Evolutionary conservation across 2,113 vertebrate species (phyloP).

Genomic region (Perognathus longimembris): DNA sequence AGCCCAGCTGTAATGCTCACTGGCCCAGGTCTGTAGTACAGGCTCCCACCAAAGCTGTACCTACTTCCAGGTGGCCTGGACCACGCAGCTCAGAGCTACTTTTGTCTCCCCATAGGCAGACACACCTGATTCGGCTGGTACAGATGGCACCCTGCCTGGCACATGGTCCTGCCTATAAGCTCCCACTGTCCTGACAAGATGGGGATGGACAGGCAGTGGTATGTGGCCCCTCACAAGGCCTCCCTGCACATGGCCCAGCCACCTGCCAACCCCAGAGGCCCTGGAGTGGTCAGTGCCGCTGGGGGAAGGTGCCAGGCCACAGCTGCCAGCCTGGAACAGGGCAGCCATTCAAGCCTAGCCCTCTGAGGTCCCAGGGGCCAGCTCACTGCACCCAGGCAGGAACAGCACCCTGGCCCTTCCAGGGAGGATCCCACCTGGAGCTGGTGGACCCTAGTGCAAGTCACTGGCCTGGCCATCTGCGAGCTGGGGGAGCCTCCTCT

Average conservation of each 20-base stretch:
- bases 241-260: background rate
- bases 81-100: background rate
- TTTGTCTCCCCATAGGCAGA: background rate
- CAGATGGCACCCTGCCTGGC: no score
- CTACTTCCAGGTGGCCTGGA: no score
- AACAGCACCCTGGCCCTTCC: background rate
- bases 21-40: no score
- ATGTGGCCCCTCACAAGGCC: background rate
- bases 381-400: background rate
- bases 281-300: background rate
- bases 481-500: background rate
- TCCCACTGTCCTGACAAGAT: no score
- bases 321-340: constrained; percentile 67
- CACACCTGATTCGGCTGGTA: background rate
- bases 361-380: constrained; percentile 18
- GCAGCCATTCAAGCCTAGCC: constrained; percentile 52
- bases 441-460: no score
- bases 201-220: no score
- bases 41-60: background rate
- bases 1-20: no score
- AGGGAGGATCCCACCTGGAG: background rate
- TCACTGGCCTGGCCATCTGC: background rate
- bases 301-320: background rate
- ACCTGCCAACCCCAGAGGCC: background rate
- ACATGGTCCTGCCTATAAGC: no score